Base-by-base conservation (phyloP, 2,888 invertebrate species). In the Epinotia demarniana region DNA sequence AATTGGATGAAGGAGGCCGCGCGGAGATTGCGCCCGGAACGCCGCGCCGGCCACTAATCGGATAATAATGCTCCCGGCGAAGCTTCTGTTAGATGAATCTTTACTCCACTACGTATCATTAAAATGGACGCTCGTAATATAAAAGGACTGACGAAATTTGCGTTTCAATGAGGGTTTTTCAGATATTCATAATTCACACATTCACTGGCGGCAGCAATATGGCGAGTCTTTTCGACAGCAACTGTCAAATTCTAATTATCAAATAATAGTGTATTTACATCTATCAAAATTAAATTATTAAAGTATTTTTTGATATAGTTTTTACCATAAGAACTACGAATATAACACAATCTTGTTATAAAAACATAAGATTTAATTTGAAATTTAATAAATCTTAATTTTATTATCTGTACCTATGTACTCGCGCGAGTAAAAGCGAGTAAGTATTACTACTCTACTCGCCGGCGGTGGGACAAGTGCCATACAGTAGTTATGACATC, bases 1-100 rank as follows among this genome's bases (percentile, higher is more conserved):
- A 92, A 92, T 93, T 92, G 92, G 92, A 93, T 92, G 89, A 92
- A 91, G 90, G 89, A 88, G 88, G 87, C 86, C 85, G 84, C 81
- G 82, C 84, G 84, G 90, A 90, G 91, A 92, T 92, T 90, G 88
- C 86, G 86, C 87, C 85, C 86, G 88, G 88, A 87, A 86, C 84
- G 80, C 71, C 70, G 73, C 79, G 84, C 85, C 85, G 84, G 85
- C 81, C 86, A 87, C 88, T 92, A 92, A 92, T 91, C 90, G 89
- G 90, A 90, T 92, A 90, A 92, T 92, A 91, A 91, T 90, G 86
- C 86, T 85, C 85, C 81, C 84, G 81, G 83, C 84, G 79, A 84
- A 64, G 76, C 76, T 73, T 64, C 76, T 67, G 75, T 67, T 72
- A 62, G 60, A 70, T 70, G 63, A 74, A 70, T 70, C 57, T 72